Conservation (phyloP, 2,888 invertebrate species). For the Neoascia interrupta region DNA sequence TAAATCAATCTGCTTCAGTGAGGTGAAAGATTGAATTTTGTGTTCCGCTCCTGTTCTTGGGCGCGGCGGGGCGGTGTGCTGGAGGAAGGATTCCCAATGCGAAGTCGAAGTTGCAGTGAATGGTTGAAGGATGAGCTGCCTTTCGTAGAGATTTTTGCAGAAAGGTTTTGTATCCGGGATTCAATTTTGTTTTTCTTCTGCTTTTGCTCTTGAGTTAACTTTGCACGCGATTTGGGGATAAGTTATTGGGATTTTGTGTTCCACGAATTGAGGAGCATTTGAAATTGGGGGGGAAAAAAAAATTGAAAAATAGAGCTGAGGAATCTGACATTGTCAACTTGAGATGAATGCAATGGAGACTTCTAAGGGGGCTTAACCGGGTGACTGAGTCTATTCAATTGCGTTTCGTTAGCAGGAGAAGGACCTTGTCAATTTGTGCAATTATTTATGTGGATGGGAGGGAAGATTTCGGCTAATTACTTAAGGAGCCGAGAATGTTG, state of each 20-base stretch:
- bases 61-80: neutral
- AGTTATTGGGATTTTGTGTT: slow-evolving; percentile 32
- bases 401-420: too few species aligned
- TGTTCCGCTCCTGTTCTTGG: slow-evolving; percentile 36
- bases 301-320: too few species aligned
- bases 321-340: slow-evolving; percentile 6
- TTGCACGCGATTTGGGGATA: slow-evolving; percentile 27
- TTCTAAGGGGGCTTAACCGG: neutral
- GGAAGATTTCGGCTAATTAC: too few species aligned
- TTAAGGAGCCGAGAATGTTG: too few species aligned
- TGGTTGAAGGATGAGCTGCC: neutral
- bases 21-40: slow-evolving; percentile 67
- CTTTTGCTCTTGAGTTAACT: slow-evolving; percentile 17
- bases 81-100: slow-evolving; percentile 16
- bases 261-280: too few species aligned
- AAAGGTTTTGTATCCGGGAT: neutral
- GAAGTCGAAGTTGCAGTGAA: slow-evolving; percentile 12
- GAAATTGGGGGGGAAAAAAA: too few species aligned
- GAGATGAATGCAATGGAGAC: neutral
- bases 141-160: slow-evolving; percentile 24
- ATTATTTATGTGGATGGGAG: neutral
- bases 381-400: too few species aligned
- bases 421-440: slow-evolving; percentile 28
- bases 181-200: neutral
- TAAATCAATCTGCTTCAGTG: slow-evolving; percentile 69